A percentile compares a stretch with the other conserved stretches of the same genome.
Conservation (phyloP, 2,113 vertebrate species). For the Sphyrna mokarran region DNA sequence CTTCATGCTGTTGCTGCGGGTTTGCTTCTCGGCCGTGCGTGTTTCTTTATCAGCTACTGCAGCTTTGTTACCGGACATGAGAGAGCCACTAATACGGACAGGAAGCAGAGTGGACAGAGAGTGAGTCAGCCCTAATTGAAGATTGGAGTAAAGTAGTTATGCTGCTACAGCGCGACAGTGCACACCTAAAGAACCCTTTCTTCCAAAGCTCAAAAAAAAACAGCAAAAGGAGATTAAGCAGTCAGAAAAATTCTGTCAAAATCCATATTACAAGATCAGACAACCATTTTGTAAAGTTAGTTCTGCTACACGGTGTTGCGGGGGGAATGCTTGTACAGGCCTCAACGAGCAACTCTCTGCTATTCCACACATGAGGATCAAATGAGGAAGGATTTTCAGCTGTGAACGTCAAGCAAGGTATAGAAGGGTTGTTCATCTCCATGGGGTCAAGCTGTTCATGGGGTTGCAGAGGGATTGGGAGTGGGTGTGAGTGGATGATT, state of each 20-base stretch:
- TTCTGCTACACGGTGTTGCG: background rate
- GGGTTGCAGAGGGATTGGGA: conserved; percentile 55
- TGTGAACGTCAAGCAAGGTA: conserved; percentile 14
- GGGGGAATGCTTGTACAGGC: background rate
- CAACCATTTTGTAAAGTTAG: background rate
- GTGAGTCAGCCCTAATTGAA: conserved; percentile 50
- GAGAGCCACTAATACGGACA: conserved; percentile 71
- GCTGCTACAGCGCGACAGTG: conserved; percentile 10
- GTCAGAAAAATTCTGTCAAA: background rate
- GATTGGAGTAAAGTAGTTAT: conserved; percentile 37
- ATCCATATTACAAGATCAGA: background rate
- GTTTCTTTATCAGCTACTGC: conserved; percentile 66
- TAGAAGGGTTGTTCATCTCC: conserved; percentile 84
- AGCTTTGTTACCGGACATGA: conserved; percentile 80
- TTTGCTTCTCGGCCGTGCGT: conserved; percentile 70
- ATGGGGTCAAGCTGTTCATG: conserved; percentile 74
- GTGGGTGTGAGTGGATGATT: conserved; percentile 52
- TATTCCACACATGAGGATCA: conserved; percentile 22
- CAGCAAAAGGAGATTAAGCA: conserved; percentile 41
- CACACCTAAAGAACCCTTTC: conserved; percentile 22
- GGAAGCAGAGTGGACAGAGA: conserved; percentile 43
- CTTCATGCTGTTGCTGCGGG: conserved; percentile 80
- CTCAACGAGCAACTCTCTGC: conserved; percentile 31
- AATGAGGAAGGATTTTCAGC: background rate
- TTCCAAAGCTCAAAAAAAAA: conserved; percentile 33